phyloP scores from a whole-genome alignment of 2,797 vertebrate species.

The Miichthys miiuy region DNA sequence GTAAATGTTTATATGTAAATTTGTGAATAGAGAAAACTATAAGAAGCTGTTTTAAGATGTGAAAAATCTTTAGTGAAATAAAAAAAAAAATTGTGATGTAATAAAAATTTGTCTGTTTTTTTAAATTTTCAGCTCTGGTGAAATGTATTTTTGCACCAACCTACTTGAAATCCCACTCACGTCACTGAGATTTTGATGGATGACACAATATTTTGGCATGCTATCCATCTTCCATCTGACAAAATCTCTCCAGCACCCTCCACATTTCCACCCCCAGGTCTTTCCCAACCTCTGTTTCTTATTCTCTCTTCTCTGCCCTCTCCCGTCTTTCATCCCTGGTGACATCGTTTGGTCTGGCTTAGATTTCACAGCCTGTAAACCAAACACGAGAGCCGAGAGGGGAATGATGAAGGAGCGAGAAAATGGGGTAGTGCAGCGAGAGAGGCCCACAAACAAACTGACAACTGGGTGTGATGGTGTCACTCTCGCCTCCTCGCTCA shows the following conservation, averaged over 20 bases:
- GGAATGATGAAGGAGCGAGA: constrained; percentile 55
- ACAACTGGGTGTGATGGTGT: constrained; percentile 81
- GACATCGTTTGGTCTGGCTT: constrained; percentile 57
- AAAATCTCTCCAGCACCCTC: constrained; percentile 47
- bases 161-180: constrained; percentile 24
- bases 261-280: constrained; percentile 47
- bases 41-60: constrained; percentile 82
- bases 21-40: constrained; percentile 85
- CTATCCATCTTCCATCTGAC: constrained; percentile 26
- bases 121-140: neutral
- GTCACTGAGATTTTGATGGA: constrained; percentile 45
- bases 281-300: constrained; percentile 56
- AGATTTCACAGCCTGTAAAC: constrained; percentile 79
- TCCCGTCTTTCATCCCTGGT: constrained; percentile 69
- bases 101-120: constrained; percentile 21
- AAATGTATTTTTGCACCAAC: constrained; percentile 13
- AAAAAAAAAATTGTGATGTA: constrained; percentile 62
- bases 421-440: constrained; percentile 35
- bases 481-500: constrained; percentile 69
- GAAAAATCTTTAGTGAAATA: constrained; percentile 75
- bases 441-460: constrained; percentile 76
- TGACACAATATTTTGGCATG: constrained; percentile 62
- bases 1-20: constrained; percentile 83
- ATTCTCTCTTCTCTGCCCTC: constrained; percentile 48
- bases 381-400: constrained; percentile 69